These are phyloP conservation scores for Abramis brama DNA, from an alignment of 2,113 vertebrate species.

Conservation along the genomic window DNA sequence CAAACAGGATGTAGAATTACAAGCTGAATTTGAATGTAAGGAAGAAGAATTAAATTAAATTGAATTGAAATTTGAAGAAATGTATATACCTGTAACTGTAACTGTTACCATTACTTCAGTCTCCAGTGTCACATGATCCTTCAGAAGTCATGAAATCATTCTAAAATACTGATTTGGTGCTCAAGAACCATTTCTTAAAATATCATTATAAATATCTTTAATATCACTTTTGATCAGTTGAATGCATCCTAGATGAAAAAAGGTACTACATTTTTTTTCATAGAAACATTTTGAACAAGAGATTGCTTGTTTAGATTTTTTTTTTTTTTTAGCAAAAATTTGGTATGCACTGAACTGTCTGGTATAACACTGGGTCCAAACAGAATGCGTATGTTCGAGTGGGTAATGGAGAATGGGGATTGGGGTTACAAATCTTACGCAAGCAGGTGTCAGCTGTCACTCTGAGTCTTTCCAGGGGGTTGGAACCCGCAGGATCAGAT, in stretches of 20 bases:
- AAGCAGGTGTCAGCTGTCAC: conserved; percentile 42
- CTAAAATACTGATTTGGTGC: not conserved
- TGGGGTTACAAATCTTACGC: not conserved
- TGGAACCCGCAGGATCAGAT: conserved; percentile 29
- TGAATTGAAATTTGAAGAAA: not conserved
- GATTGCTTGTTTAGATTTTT: not conserved
- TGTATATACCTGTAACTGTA: too few species aligned
- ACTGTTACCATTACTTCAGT: not conserved
- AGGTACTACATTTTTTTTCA: not conserved
- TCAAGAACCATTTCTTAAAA: not conserved
- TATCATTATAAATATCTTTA: not conserved
- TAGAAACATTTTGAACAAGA: not conserved
- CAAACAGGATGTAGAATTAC: not conserved
- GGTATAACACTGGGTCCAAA: not conserved
- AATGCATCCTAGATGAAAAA: not conserved
- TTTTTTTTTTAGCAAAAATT: not conserved
- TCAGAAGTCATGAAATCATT: not conserved
- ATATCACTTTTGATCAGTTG: not conserved
- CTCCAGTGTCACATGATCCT: not conserved
- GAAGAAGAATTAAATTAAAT: not conserved
- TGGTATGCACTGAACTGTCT: not conserved
- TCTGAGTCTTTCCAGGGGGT: conserved; percentile 20
- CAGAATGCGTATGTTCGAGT: not conserved
- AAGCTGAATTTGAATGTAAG: not conserved
- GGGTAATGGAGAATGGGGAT: not conserved